Percentiles rank a stretch among this genome's conserved stretches.
Evolutionary conservation across 2,888 invertebrate species (phyloP).

Genomic region (Drosophila leonis): DNA sequence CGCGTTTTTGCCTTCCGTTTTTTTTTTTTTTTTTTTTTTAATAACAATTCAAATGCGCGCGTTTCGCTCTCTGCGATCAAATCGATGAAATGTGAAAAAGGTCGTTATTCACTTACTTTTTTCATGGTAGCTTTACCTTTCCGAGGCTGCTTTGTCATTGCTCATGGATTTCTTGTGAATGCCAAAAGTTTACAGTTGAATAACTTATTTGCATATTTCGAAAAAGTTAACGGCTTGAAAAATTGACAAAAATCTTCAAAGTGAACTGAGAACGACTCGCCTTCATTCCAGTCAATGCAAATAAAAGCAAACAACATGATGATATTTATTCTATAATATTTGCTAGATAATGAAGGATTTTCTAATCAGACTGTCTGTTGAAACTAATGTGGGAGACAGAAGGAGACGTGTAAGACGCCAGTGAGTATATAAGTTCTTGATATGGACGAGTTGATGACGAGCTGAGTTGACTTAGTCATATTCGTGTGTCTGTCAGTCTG

Average conservation of each 20-base stretch:
- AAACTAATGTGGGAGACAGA: not conserved
- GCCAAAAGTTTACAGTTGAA: constrained; percentile 59
- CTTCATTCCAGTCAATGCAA: not conserved
- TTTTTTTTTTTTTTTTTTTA: constrained; percentile 45
- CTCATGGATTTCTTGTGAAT: constrained; percentile 19
- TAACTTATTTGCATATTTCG: constrained; percentile 70
- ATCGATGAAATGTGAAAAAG: constrained; percentile 70
- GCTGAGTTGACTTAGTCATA: not conserved
- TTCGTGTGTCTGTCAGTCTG: not conserved
- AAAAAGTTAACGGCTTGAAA: constrained; percentile 72
- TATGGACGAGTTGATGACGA: not conserved
- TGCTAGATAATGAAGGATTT: not conserved
- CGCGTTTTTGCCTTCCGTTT: constrained; percentile 5
- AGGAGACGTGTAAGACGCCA: not conserved
- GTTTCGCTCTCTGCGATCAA: constrained; percentile 44
- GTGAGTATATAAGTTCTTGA: not conserved
- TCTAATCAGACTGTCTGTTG: not conserved
- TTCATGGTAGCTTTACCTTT: constrained; percentile 12
- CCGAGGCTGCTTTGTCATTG: constrained; percentile 54
- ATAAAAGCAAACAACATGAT: not conserved
- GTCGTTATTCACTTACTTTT: constrained; percentile 34
- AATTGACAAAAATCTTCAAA: constrained; percentile 55
- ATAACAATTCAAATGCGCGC: constrained; percentile 67
- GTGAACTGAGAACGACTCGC: constrained; percentile 6
- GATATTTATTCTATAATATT: constrained; percentile 1